Conservation (phyloP, 2,113 vertebrate species). For the Siphamia tubifer region DNA sequence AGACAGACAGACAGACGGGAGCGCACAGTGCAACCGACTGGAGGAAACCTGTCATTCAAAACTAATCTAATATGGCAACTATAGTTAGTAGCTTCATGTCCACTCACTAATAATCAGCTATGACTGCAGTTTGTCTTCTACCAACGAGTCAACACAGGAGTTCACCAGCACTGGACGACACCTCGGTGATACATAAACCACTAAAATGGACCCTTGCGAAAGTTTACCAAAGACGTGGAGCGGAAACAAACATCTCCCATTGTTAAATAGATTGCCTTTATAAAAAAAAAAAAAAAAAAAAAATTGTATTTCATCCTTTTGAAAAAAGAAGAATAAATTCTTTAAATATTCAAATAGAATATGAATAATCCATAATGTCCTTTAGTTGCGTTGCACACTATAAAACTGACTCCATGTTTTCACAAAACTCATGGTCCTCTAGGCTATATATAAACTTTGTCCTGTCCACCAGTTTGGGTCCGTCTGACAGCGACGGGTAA, state of each 20-base stretch:
- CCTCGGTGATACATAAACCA: constrained; percentile 44
- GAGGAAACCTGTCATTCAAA: constrained; percentile 14
- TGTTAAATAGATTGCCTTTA: constrained; percentile 39
- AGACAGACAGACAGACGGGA: constrained; percentile 45
- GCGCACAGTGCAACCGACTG: constrained; percentile 59
- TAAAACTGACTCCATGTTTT: constrained; percentile 99
- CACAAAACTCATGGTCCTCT: constrained; percentile 96
- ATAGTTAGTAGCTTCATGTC: constrained; percentile 27
- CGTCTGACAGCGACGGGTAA: constrained; percentile 92
- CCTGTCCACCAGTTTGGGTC: constrained; percentile 83
- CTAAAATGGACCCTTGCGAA: constrained; percentile 60
- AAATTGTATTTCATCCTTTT: constrained; percentile 36
- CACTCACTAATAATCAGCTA: constrained; percentile 22
- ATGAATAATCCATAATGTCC: constrained; percentile 18
- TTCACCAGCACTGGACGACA: constrained; percentile 56
- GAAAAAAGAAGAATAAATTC: constrained; percentile 37
- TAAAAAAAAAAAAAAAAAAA: too few species aligned
- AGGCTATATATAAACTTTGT: constrained; percentile 99
- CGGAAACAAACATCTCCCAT: constrained; percentile 6
- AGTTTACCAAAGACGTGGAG: constrained; percentile 34
- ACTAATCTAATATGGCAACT: constrained; percentile 54
- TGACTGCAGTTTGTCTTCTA: constrained; percentile 36
- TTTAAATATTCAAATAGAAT: constrained; percentile 36
- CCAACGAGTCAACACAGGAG: constrained; percentile 43
- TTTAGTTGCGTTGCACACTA: constrained; percentile 70